phyloP scores from a whole-genome alignment of 2,888 invertebrate genomes.

The Drosophila testacea region DNA sequence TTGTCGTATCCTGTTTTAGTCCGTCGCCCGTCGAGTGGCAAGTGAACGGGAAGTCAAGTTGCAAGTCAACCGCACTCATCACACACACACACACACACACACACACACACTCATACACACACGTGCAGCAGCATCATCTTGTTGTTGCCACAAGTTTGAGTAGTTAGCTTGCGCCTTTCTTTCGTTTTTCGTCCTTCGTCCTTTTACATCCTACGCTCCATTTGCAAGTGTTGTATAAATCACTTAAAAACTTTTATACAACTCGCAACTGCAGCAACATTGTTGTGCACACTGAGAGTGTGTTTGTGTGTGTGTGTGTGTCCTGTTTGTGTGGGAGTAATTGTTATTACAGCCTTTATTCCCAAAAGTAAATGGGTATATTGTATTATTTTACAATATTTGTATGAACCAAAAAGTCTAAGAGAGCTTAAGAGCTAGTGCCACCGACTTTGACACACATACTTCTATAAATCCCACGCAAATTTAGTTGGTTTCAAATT shows the following conservation, averaged over 20 bases:
- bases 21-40: slow-evolving; percentile 52
- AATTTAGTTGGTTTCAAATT: no score
- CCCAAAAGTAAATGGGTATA: no score
- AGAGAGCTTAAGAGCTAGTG: no score
- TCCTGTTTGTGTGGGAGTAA: slow-evolving; percentile 8
- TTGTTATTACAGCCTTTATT: background rate
- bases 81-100: no score
- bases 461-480: no score
- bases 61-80: slow-evolving; percentile 39
- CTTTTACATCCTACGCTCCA: slow-evolving; percentile 14
- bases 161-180: slow-evolving; percentile 16
- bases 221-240: slow-evolving; percentile 71
- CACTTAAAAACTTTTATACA: slow-evolving; percentile 75
- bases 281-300: slow-evolving; percentile 36
- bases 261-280: slow-evolving; percentile 65
- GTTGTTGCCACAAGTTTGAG: slow-evolving; percentile 38
- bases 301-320: slow-evolving; percentile 7
- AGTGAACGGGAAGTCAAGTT: slow-evolving; percentile 62
- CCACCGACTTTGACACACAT: no score
- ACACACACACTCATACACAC: no score
- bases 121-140: background rate
- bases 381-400: no score
- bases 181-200: background rate
- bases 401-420: no score
- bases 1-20: slow-evolving; percentile 14